Evolutionary conservation across 1,140 invertebrate genomes (phyloP), one percentile per base, ranked within the genome.

Genomic region (Oncopeltus fasciatus): DNA sequence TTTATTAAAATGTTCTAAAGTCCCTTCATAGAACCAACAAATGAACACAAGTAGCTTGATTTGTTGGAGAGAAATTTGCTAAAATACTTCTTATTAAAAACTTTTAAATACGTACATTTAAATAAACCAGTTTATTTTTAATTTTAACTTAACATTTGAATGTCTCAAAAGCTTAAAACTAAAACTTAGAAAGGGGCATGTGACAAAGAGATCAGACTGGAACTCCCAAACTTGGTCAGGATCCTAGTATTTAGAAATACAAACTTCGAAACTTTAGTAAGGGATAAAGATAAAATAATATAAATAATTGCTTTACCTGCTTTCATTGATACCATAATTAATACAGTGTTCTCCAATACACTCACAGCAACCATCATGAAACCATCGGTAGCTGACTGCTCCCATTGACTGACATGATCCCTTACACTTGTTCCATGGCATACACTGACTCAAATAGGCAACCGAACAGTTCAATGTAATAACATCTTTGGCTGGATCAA

Each of bases 291-390:
- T 47, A 3, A 53, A 5, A 11, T 47, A 47, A n/a, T 5, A 4
- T 4, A n/a, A 47, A 11, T 47, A n/a, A 11, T 47, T 20, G 18
- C 8, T 20, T 60, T 64, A 86, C 76, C 81, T 78, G 69, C 82
- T 91, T 69, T 93, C 88, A 69, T 92, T 90, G 60, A 93, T 88
- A 3, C 93, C 93, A 75, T 94, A 95, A 72, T 93, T 91, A 43
- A 92, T 81, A 72, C 92, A 96, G 49, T 83, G 86, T 60, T 86
- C 81, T 2, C 92, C 91, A 61, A 96, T 81, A 74, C 93, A 96
- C 72, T 96, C 88, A 74, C 93, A 96, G 70, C 93, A 96, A 1
- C 91, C 92, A 72, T 95, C 88, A 72, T 95, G 91, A 74, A 96
- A 96, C 90, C 90, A 94, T 71, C 92, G 79, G 72, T 82, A 90